A percentile compares a stretch with the other conserved stretches of the same genome.
phyloP scores from a whole-genome alignment of 2,888 invertebrate species.

The Spisula solida region DNA sequence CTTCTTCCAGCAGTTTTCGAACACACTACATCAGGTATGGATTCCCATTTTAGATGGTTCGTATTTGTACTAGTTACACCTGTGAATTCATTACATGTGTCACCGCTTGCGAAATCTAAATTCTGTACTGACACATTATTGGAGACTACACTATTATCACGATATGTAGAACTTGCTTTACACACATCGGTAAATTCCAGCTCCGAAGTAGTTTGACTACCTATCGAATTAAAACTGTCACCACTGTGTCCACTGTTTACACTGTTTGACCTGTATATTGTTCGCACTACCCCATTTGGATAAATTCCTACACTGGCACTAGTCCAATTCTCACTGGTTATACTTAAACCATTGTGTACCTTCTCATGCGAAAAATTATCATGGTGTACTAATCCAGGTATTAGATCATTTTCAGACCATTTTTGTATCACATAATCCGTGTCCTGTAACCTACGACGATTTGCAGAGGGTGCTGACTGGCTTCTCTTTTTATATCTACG shows the following conservation, averaged over 20 bases:
- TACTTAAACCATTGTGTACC: constrained; percentile 59
- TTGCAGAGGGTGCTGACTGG: constrained; percentile 75
- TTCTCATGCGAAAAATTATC: constrained; percentile 41
- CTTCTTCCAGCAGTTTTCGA: constrained; percentile 24
- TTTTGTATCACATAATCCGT: constrained; percentile 65
- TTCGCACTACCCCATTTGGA: constrained; percentile 53
- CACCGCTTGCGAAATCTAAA: constrained; percentile 63
- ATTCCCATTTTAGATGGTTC: constrained; percentile 40
- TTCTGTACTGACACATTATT: constrained; percentile 57
- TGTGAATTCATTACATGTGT: constrained; percentile 53
- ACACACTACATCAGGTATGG: constrained; percentile 42
- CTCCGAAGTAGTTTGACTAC: constrained; percentile 56
- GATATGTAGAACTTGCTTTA: constrained; percentile 57
- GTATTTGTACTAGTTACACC: constrained; percentile 44
- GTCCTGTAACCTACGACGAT: constrained; percentile 65
- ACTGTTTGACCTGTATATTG: constrained; percentile 66
- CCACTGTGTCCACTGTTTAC: constrained; percentile 61
- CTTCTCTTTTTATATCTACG: constrained; percentile 74
- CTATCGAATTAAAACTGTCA: constrained; percentile 58
- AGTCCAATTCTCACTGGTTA: constrained; percentile 68
- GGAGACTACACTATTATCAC: constrained; percentile 46
- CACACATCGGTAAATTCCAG: constrained; percentile 74
- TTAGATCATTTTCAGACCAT: constrained; percentile 62
- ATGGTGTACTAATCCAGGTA: constrained; percentile 62
- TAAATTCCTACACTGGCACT: constrained; percentile 61